Base-by-base conservation (phyloP, 2,888 invertebrate species). In the Stenodera caucasica region DNA sequence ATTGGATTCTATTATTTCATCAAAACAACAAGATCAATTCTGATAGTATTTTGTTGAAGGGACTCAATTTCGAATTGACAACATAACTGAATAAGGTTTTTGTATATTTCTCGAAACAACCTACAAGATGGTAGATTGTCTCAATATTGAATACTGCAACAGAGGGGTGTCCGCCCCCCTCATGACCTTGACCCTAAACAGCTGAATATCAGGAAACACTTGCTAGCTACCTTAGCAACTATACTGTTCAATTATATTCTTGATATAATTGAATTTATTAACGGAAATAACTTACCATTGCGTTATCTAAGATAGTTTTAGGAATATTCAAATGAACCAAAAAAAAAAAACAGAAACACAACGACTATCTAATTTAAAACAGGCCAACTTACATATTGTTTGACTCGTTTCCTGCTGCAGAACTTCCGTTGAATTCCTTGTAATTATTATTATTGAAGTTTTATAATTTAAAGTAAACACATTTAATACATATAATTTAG, bases 181-280 rank as follows among this genome's bases (percentile, higher is more conserved):
- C 56, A 49, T 65, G 69, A 70, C 75, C 75, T 75, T 75, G 75
- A 75, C 75, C 75, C 70, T 69, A 56, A 66, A 70, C 69, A 72
- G 72, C 69, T 69, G 68, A 65, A 69, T 64, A 64, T 61, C 60
- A 57, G 62, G 63, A 67, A 64, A 63, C 57, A 56, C 21, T 66
- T 35, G 14, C 26, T 55, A 53, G 61, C 63, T 64, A 60, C 60
- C 66, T 57, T 69, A 63, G 66, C 64, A 69, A 68, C 68, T 60
- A 58, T 60, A 58, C 21, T 21, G 49, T 26, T 18, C 18, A 40
- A 9, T 11, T 18, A 45, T 14, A 35, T 2, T 5, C 21, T 15
- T 37, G n/a, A n/a, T n/a, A 30, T 26, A 26, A 29, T 52, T 23
- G 12, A 14, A 3, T 14, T 11, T n/a, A 35, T 33, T 8, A 1